Conservation (phyloP, 2,888 invertebrate species). For the Eurois occulta region DNA sequence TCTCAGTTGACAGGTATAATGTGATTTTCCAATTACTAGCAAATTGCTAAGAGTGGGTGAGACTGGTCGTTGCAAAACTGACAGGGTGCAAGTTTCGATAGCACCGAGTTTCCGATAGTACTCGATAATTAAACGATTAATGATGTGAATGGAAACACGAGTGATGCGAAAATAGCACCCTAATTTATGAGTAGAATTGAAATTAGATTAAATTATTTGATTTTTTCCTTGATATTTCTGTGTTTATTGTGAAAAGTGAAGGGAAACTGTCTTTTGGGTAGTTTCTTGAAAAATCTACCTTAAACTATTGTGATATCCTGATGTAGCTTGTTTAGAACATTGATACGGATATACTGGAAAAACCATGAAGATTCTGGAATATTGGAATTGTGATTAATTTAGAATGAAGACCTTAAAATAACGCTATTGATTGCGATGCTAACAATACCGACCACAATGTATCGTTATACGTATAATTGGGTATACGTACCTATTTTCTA, state of each 20-base stretch:
- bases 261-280: not conserved
- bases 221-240: not conserved
- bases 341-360: not conserved
- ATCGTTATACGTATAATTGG: not conserved
- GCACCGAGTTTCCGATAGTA: constrained; percentile 15
- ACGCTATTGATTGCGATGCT: not conserved
- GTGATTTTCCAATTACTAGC: constrained; percentile 36
- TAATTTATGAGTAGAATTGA: constrained; percentile 1
- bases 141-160: constrained; percentile 5
- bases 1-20: constrained; percentile 36
- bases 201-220: not conserved
- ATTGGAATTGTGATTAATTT: not conserved
- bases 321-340: not conserved
- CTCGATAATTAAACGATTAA: constrained; percentile 29
- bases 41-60: constrained; percentile 44
- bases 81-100: constrained; percentile 38
- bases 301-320: not conserved
- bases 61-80: constrained; percentile 52
- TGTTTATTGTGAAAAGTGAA: too few species aligned
- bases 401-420: not conserved
- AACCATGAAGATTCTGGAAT: not conserved
- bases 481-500: constrained; percentile 5
- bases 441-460: not conserved
- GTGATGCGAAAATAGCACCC: constrained; percentile 16
- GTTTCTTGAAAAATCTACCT: not conserved